Evolutionary conservation across 2,797 vertebrate genomes (phyloP).

Genomic region (Danio jaintianensis): DNA sequence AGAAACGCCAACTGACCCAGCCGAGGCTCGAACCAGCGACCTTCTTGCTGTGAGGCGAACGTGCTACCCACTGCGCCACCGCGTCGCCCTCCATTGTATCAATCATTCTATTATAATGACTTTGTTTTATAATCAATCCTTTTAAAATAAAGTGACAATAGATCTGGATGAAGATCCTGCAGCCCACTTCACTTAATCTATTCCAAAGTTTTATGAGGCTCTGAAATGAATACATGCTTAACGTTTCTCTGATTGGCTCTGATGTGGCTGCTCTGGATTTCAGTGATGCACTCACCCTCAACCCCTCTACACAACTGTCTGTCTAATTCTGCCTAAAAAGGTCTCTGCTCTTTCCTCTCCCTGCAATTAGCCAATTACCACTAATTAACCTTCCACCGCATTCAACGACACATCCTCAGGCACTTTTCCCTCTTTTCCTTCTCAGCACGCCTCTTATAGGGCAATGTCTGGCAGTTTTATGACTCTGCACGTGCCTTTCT

Average conservation of each 20-base stretch:
- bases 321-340: conserved; percentile 61
- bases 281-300: conserved; percentile 44
- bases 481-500: conserved; percentile 49
- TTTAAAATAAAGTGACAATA: conserved; percentile 62
- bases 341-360: conserved; percentile 61
- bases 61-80: too few relatives aligned
- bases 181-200: conserved; percentile 65
- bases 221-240: conserved; percentile 10
- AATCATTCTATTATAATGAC: too few relatives aligned
- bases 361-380: conserved; percentile 74
- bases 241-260: background rate
- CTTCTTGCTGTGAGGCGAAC: too few relatives aligned
- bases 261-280: conserved; percentile 48
- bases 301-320: conserved; percentile 62
- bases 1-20: too few relatives aligned
- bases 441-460: background rate
- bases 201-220: conserved; percentile 56
- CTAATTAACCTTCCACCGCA: conserved; percentile 65
- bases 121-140: conserved; percentile 26
- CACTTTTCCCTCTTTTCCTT: conserved; percentile 47
- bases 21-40: too few relatives aligned
- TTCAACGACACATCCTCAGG: conserved; percentile 45
- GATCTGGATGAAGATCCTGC: conserved; percentile 54
- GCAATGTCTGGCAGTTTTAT: conserved; percentile 52
- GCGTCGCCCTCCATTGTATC: too few relatives aligned